phyloP scores from a whole-genome alignment of 2,797 vertebrate species.

The Poecilia gillii region DNA sequence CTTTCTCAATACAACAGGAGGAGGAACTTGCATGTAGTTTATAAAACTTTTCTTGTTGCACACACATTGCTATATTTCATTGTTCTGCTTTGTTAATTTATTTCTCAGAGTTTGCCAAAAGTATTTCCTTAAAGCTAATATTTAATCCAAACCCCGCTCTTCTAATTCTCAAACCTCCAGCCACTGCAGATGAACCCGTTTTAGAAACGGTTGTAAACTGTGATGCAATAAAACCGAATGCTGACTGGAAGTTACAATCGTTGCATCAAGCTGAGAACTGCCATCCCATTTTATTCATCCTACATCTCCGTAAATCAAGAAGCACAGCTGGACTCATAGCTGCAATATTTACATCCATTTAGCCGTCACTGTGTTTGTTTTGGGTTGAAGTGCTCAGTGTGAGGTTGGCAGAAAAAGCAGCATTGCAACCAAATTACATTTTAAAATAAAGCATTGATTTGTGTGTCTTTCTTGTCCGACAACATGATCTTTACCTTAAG shows the following conservation, averaged over 20 bases:
- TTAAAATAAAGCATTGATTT: constrained; percentile 5
- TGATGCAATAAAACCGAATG: neutral
- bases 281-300: constrained; percentile 22
- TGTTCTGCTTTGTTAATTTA: neutral
- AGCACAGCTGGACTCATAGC: constrained; percentile 47
- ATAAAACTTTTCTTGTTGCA: neutral
- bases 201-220: neutral
- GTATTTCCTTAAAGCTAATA: neutral
- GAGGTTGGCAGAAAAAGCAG: neutral
- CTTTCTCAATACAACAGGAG: no score
- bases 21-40: no score
- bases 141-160: neutral
- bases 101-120: neutral
- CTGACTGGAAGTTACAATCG: neutral
- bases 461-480: neutral
- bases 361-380: constrained; percentile 18
- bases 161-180: neutral
- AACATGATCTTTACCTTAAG: constrained; percentile 4
- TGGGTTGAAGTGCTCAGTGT: constrained; percentile 16
- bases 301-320: constrained; percentile 61
- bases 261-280: no score
- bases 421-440: constrained; percentile 18
- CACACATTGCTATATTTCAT: neutral
- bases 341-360: constrained; percentile 52
- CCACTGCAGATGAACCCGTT: neutral